These are phyloP conservation scores for Protosalanx chinensis DNA, from an alignment of 2,797 vertebrate genomes.

Conservation along the genomic window DNA sequence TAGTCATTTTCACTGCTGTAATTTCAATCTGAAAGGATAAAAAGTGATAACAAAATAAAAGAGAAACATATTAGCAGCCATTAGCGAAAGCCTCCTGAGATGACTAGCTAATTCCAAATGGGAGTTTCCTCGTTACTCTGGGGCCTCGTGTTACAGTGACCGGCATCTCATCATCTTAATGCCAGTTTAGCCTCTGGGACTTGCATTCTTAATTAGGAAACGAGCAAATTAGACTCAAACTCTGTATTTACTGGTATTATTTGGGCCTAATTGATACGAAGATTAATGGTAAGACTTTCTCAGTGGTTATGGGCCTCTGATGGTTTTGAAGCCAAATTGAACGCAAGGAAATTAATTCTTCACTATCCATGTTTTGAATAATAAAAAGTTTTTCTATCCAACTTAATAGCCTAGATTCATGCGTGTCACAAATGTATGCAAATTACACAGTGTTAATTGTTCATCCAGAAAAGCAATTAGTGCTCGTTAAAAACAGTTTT, in stretches of 20 bases:
- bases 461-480: conserved; percentile 38
- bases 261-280: conserved; percentile 39
- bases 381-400: not conserved
- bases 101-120: no score
- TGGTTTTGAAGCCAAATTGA: conserved; percentile 22
- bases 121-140: not conserved
- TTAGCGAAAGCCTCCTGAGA: no score
- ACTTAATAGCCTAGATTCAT: conserved; percentile 22
- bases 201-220: conserved; percentile 26
- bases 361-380: conserved; percentile 3
- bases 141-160: not conserved
- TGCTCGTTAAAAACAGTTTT: conserved; percentile 21
- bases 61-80: not conserved
- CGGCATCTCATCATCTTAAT: conserved; percentile 12
- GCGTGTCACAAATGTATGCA: conserved; percentile 45
- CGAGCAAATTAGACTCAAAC: conserved; percentile 26
- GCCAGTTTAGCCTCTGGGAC: not conserved
- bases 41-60: no score
- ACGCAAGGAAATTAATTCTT: conserved; percentile 38
- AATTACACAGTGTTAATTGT: conserved; percentile 43
- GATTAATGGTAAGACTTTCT: conserved; percentile 36
- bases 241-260: conserved; percentile 27
- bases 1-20: no score
- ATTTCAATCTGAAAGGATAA: no score
- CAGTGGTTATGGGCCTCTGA: conserved; percentile 14